Conservation (phyloP, 2,888 invertebrate species). For the Peribatodes rhomboidaria region DNA sequence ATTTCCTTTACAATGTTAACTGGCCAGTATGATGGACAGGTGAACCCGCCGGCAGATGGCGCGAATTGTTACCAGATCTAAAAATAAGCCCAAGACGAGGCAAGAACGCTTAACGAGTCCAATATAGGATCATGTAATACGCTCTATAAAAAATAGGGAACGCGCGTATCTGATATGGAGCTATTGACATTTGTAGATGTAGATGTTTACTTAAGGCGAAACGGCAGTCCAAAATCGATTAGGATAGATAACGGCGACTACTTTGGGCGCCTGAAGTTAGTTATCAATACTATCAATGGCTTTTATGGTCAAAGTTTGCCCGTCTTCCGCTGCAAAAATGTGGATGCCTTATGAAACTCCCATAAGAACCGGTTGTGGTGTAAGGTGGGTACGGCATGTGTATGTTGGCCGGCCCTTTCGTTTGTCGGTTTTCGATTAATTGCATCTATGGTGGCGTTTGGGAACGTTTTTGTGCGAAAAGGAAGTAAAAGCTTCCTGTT, state of each 20-base stretch:
- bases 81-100: conserved; percentile 67
- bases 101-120: conserved; percentile 51
- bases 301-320: conserved; percentile 60
- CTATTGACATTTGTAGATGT: conserved; percentile 74
- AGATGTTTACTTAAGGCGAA: conserved; percentile 82
- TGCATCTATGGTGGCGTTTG: conserved; percentile 18
- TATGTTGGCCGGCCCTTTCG: conserved; percentile 24
- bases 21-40: conserved; percentile 82
- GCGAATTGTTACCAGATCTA: conserved; percentile 81
- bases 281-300: conserved; percentile 63
- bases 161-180: conserved; percentile 79
- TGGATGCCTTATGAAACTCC: conserved; percentile 53
- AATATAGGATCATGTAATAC: conserved; percentile 68
- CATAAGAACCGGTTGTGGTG: conserved; percentile 53
- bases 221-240: conserved; percentile 85
- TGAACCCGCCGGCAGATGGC: conserved; percentile 76
- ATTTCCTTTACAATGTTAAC: conserved; percentile 74
- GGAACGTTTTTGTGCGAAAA: conserved; percentile 30
- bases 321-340: conserved; percentile 69
- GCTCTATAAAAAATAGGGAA: conserved; percentile 71
- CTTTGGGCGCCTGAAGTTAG: conserved; percentile 73
- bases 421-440: conserved; percentile 39
- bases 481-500: conserved; percentile 37
- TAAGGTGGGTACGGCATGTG: conserved; percentile 25
- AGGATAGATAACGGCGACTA: conserved; percentile 75